phyloP scores from a whole-genome alignment of 1,140 invertebrate species.

The Oryctes rhinoceros region DNA sequence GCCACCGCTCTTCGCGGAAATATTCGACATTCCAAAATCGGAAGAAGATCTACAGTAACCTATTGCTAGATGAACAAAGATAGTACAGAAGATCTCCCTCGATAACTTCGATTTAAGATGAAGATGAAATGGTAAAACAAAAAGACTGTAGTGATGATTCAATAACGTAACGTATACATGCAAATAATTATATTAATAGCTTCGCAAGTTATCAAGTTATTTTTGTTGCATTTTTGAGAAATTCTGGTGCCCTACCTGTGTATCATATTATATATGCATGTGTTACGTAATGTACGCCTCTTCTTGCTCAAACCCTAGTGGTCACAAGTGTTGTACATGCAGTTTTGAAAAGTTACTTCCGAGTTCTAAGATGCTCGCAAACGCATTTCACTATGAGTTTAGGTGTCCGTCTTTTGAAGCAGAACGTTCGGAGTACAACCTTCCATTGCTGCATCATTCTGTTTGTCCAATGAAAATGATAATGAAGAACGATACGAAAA shows the following conservation, averaged over 20 bases:
- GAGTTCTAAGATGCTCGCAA: neutral
- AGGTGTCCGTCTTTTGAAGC: no score
- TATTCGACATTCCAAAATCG: constrained; percentile 95
- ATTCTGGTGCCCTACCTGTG: constrained; percentile 1
- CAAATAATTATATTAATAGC: constrained; percentile 25
- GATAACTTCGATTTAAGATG: neutral
- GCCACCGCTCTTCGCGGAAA: constrained; percentile 94
- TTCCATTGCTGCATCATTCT: neutral
- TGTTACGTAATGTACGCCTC: constrained; percentile 41
- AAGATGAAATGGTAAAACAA: neutral
- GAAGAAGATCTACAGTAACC: constrained; percentile 77
- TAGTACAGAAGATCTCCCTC: constrained; percentile 5
- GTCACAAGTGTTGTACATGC: constrained; percentile 33
- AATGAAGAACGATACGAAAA: neutral
- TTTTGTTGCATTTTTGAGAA: neutral
- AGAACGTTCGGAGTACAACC: neutral
- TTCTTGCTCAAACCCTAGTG: constrained; percentile 43
- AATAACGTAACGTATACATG: constrained; percentile 7
- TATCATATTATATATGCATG: constrained; percentile 11
- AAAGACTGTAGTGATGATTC: constrained; percentile 16
- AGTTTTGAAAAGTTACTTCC: neutral
- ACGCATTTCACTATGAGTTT: no score
- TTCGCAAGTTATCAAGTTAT: neutral
- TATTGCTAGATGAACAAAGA: constrained; percentile 40
- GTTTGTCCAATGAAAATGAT: neutral